These are phyloP conservation scores for Onthophagus sagittarius DNA, from an alignment of 2,888 invertebrate genomes.

Conservation along the genomic window DNA sequence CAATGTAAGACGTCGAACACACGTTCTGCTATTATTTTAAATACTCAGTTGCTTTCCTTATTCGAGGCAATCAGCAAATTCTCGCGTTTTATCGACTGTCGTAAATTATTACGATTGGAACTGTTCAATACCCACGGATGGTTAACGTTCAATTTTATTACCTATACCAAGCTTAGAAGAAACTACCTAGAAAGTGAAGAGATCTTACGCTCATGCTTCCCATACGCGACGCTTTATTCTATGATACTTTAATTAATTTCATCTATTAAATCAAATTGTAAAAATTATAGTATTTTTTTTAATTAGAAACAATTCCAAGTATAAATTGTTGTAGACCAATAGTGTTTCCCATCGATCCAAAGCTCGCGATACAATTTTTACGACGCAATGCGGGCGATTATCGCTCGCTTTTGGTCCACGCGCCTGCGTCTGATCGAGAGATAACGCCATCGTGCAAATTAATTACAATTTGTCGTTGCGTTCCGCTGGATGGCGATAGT, in stretches of 20 bases:
- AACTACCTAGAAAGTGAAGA: background rate
- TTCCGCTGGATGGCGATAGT: constrained; percentile 2
- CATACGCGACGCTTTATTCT: background rate
- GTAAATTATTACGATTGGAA: background rate
- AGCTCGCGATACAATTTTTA: background rate
- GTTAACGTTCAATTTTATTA: background rate
- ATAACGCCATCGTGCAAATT: constrained; percentile 8
- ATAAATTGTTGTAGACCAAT: background rate
- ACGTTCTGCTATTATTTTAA: background rate
- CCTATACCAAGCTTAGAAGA: background rate
- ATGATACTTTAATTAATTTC: background rate
- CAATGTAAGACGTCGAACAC: background rate
- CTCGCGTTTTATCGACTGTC: background rate
- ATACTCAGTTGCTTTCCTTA: background rate
- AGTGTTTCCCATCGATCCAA: background rate
- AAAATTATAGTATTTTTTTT: background rate
- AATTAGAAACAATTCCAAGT: background rate
- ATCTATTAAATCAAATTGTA: background rate
- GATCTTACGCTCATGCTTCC: background rate
- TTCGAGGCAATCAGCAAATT: background rate
- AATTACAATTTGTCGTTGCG: constrained; percentile 8
- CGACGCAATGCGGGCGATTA: background rate
- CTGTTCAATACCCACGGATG: background rate
- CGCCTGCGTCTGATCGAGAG: background rate
- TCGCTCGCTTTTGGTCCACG: background rate